Conservation (phyloP, 2,113 vertebrate species). For the Hemicordylus capensis region DNA sequence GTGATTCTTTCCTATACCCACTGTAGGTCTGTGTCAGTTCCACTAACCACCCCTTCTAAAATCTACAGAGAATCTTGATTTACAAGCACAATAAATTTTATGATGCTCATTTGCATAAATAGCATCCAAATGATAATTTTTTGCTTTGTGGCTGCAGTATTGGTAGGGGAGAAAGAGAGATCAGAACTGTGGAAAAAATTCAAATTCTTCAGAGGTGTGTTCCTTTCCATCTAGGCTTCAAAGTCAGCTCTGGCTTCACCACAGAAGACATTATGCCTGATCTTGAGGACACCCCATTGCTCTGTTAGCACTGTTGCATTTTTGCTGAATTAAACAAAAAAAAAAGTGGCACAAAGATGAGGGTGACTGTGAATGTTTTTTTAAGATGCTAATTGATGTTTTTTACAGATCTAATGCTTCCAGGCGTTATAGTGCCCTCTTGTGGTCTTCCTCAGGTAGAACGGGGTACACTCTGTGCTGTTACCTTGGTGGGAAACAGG, state of each 20-base stretch:
- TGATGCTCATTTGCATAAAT: neutral
- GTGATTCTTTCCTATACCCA: too few relatives aligned
- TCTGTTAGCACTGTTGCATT: neutral
- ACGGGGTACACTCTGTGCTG: constrained; percentile 83
- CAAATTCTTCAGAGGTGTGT: too few relatives aligned
- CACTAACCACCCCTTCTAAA: neutral
- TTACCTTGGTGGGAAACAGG: constrained; percentile 88
- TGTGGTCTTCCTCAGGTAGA: constrained; percentile 86
- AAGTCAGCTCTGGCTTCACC: neutral
- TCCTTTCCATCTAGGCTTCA: neutral
- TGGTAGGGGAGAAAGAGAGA: neutral
- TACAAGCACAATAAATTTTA: neutral
- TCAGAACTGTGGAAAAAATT: too few relatives aligned
- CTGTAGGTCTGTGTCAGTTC: neutral
- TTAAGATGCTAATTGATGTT: constrained; percentile 23
- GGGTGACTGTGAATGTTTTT: constrained; percentile 5
- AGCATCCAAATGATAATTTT: neutral
- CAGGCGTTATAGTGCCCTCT: constrained; percentile 87
- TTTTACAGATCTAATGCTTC: constrained; percentile 93
- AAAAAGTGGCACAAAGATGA: constrained; percentile 27
- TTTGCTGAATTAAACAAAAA: too few relatives aligned
- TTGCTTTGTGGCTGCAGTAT: neutral
- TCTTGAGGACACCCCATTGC: neutral
- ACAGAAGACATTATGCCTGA: neutral
- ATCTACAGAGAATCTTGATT: neutral